Percentiles rank a stretch among this genome's conserved stretches.
phyloP scores from a whole-genome alignment of 2,797 vertebrate genomes.

The Cirrhinus mrigala region DNA sequence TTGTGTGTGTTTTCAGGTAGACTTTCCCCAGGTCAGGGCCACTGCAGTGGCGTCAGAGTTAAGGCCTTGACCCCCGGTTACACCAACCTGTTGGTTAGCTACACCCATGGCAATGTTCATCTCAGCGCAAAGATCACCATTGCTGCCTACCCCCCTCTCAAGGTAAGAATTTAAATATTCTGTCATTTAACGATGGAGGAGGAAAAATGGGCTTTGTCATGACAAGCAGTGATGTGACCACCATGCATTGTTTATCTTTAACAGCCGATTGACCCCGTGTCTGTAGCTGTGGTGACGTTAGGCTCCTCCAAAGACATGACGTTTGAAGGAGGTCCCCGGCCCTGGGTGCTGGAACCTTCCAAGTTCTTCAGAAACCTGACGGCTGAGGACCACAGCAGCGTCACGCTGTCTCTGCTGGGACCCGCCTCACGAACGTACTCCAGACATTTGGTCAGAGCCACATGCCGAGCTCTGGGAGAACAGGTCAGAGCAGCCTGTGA shows the following conservation, averaged over 20 bases:
- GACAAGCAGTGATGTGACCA: no score
- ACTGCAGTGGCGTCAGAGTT: constrained; percentile 83
- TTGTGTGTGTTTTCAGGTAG: constrained; percentile 66
- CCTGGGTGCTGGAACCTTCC: constrained; percentile 95
- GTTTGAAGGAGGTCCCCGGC: constrained; percentile 93
- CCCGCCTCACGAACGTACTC: constrained; percentile 81
- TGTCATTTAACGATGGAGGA: background rate
- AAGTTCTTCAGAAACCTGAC: constrained; percentile 90
- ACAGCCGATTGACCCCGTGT: constrained; percentile 88
- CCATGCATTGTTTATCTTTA: constrained; percentile 15
- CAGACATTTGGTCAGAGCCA: constrained; percentile 86
- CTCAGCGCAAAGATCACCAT: constrained; percentile 90
- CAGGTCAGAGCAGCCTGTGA: constrained; percentile 79
- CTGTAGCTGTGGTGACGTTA: constrained; percentile 89
- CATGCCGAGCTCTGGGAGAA: constrained; percentile 89
- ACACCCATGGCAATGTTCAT: constrained; percentile 81
- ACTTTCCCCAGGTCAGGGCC: constrained; percentile 72
- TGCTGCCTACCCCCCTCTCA: constrained; percentile 86
- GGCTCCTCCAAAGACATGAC: constrained; percentile 95
- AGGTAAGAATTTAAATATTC: constrained; percentile 77
- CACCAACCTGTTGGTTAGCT: constrained; percentile 80
- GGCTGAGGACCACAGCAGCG: constrained; percentile 77
- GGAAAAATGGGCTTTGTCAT: no score
- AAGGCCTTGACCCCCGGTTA: constrained; percentile 85
- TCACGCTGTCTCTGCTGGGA: constrained; percentile 77